These are phyloP conservation scores for Neomonachus schauinslandi DNA, from an alignment of 2,113 vertebrate species.

Conservation along the genomic window DNA sequence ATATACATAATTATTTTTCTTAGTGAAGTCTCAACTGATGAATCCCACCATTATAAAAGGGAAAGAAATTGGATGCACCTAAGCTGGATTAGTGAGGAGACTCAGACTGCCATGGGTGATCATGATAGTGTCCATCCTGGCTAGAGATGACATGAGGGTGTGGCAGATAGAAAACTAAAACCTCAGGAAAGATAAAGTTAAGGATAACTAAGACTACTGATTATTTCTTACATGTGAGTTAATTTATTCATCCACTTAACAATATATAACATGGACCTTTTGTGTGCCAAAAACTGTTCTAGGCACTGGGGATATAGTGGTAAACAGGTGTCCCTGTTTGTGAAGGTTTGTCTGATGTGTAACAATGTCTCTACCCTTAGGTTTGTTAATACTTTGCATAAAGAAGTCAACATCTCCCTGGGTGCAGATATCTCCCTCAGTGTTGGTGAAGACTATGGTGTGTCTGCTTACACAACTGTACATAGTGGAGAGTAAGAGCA, in stretches of 20 bases:
- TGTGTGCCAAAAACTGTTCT: not conserved
- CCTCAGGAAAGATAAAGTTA: not conserved
- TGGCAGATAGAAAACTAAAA: not conserved
- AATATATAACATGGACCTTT: not conserved
- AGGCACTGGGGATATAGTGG: not conserved
- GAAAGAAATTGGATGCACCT: not conserved
- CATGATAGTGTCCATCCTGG: not conserved
- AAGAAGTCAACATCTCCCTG: slow-evolving; percentile 87
- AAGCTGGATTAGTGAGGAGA: slow-evolving; percentile 12
- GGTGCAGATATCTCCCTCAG: slow-evolving; percentile 68
- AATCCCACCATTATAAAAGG: not conserved
- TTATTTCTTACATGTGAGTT: not conserved
- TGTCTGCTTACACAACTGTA: slow-evolving; percentile 86
- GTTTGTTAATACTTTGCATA: slow-evolving; percentile 90
- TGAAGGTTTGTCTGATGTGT: slow-evolving; percentile 33
- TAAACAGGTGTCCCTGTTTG: not conserved
- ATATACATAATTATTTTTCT: slow-evolving; percentile 26
- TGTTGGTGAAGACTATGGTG: slow-evolving; percentile 77
- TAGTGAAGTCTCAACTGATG: not conserved
- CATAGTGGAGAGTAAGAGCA: slow-evolving; percentile 90
- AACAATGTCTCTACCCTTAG: slow-evolving; percentile 82
- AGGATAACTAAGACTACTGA: not conserved
- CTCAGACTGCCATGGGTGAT: not conserved
- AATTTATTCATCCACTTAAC: slow-evolving; percentile 13
- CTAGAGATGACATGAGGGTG: not conserved